Base-by-base conservation (phyloP, 2,888 invertebrate genomes). In the Eugnorisma glareosa region DNA sequence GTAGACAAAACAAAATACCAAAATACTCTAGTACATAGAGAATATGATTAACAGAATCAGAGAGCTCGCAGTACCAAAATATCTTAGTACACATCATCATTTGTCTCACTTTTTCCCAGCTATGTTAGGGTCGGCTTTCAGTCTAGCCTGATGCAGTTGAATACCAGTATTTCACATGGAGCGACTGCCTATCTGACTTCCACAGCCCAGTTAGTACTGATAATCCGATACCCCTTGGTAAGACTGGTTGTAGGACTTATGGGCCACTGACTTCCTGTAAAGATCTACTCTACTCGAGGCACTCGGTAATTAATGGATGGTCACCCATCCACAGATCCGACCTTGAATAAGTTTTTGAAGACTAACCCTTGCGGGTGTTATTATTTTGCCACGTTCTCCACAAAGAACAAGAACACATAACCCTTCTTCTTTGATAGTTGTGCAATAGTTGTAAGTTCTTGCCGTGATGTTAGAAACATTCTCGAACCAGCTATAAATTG, bases 401-500 rank as follows among this genome's bases (percentile, higher is more conserved):
- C 6, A 13, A 37, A 24, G 5, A 40, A 40, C n/a, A 18, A 59
- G 21, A 31, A 74, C 61, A 76, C 40, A 70, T 59, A 83, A 81
- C 75, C 86, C 83, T 79, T 80, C 54, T 73, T 21, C 68, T 81
- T 75, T 31, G 59, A 77, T 77, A 86, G 86, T 76, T 74, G 63
- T 70, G 61, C 21, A 77, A 76, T 80, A 83, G 73, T 81, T 76
- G 37, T 57, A 61, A 83, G 72, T 81, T 80, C 72, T 66, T 24
- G 64, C 48, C 63, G 72, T 67, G 61, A 76, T 83, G 74, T 75
- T 80, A 63, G 45, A 37, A 68, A 77, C 77, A 79, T 69, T 83
- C 68, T 68, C 73, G 75, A 73, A 76, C 79, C 68, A 73, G 70
- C 81, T 73, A 85, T 80, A 87, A 83, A 87, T 87, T 78, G 81